Evolutionary conservation across 1,140 invertebrate species (phyloP), one percentile per base, ranked within the genome.

Genomic region (Ptiloglossa arizonensis): DNA sequence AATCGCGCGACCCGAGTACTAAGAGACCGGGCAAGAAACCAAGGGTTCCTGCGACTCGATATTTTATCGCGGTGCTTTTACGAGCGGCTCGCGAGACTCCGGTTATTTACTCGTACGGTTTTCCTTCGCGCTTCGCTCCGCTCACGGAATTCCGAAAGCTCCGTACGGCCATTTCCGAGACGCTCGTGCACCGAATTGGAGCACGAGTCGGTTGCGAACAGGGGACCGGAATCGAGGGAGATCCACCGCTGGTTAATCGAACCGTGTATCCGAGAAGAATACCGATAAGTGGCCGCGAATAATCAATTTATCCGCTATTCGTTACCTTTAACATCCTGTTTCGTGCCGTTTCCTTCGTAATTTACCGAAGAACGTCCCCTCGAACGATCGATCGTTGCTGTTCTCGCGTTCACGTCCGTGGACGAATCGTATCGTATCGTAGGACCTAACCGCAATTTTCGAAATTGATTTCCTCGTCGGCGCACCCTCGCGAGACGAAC

Each of bases 51-150:
- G 11, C 11, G 35, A 5, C 50, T 41, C 35, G 67, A 69, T 69
- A 69, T 56, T 69, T 69, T 69, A 68, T 82, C 44, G 57, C 63
- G 70, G 27, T 80, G 69, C 72, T 75, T 82, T 82, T 75, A 80
- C 64, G 50, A 74, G 52, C 76, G 68, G 27, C 54, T 54, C 35
- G 38, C 41, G 38, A 17, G 56, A 35, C 19, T 27, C 19, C 24
- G 56, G 66, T 82, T 75, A 70, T 64, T 81, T 72, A 60, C 46
- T 64, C 38, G 41, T 50, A 13, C 64, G 62, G 38, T 48, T 32
- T 24, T 38, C 11, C 52, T n/a, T 59, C 57, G 35, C 62, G 41
- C 67, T 46, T 71, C 73, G 44, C 57, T 46, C 38, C 46, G 46
- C 46, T n/a, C 24, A n/a, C n/a, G 50, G 32, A 24, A 38, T 27